Percentiles rank a stretch among this genome's conserved stretches.
Evolutionary conservation across 1,140 invertebrate species (phyloP).

Genomic region (Telenomus remus): DNA sequence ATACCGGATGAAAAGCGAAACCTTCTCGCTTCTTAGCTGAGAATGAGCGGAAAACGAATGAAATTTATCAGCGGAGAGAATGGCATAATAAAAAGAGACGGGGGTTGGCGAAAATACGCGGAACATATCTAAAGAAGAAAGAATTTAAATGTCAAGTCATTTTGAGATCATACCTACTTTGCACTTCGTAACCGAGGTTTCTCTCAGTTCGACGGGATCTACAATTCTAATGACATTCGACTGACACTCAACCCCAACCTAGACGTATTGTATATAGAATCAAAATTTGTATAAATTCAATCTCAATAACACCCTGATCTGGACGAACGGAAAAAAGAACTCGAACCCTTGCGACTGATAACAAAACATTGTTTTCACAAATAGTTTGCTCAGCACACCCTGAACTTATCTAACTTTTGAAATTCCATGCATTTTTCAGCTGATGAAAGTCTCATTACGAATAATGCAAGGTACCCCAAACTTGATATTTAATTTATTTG

Average conservation of each 20-base stretch:
- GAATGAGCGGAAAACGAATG: constrained; percentile 13
- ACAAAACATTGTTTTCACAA: constrained; percentile 41
- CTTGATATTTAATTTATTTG: no score
- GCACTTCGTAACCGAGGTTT: constrained; percentile 54
- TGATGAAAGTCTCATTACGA: no score
- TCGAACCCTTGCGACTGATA: neutral
- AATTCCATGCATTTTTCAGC: no score
- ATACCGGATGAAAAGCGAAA: no score
- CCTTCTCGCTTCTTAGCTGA: neutral
- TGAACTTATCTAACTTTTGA: no score
- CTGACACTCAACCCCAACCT: constrained; percentile 26
- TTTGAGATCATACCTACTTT: constrained; percentile 54
- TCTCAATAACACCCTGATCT: constrained; percentile 51
- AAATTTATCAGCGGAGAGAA: constrained; percentile 18
- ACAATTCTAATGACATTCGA: constrained; percentile 56
- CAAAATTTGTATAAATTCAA: constrained; percentile 55
- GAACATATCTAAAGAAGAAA: constrained; percentile 37
- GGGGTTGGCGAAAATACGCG: constrained; percentile 23
- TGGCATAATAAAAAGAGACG: constrained; percentile 33
- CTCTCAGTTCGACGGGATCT: constrained; percentile 35
- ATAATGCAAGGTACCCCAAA: no score
- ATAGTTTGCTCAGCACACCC: no score
- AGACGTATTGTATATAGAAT: constrained; percentile 52
- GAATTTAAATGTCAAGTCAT: constrained; percentile 58
- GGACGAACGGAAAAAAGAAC: constrained; percentile 50